phyloP scores from a whole-genome alignment of 1,140 invertebrate species.

The Heliconius melpomene region DNA sequence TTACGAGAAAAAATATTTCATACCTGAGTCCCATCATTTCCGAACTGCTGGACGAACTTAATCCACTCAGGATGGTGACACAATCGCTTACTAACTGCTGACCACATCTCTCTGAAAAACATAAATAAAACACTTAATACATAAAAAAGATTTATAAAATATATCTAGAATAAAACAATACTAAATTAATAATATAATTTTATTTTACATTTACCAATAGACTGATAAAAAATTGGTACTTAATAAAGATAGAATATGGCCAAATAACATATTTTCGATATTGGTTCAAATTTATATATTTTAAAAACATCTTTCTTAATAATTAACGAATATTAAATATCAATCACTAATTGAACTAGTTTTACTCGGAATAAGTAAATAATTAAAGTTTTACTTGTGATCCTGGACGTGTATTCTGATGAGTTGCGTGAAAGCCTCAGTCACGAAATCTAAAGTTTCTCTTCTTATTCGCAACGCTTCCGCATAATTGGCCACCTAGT shows the following conservation, averaged over 20 bases:
- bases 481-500: conserved; percentile 89
- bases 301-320: too few relatives aligned
- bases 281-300: too few relatives aligned
- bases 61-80: conserved; percentile 93
- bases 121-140: conserved; percentile 20
- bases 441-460: conserved; percentile 93
- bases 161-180: neutral
- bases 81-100: conserved; percentile 91
- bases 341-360: too few relatives aligned
- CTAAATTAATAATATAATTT: too few relatives aligned
- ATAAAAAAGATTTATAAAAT: neutral
- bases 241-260: too few relatives aligned
- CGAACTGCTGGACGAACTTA: conserved; percentile 95
- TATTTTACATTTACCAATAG: too few relatives aligned
- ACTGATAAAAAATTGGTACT: too few relatives aligned
- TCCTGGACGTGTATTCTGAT: conserved; percentile 89
- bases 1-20: neutral
- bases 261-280: too few relatives aligned
- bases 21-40: conserved; percentile 80
- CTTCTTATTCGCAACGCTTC: conserved; percentile 93
- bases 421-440: conserved; percentile 92
- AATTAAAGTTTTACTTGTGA: conserved; percentile 66
- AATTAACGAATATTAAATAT: too few relatives aligned
- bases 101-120: conserved; percentile 91
- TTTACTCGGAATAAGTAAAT: neutral